These are phyloP conservation scores for Sander vitreus DNA, from an alignment of 2,113 vertebrate species.

Conservation along the genomic window DNA sequence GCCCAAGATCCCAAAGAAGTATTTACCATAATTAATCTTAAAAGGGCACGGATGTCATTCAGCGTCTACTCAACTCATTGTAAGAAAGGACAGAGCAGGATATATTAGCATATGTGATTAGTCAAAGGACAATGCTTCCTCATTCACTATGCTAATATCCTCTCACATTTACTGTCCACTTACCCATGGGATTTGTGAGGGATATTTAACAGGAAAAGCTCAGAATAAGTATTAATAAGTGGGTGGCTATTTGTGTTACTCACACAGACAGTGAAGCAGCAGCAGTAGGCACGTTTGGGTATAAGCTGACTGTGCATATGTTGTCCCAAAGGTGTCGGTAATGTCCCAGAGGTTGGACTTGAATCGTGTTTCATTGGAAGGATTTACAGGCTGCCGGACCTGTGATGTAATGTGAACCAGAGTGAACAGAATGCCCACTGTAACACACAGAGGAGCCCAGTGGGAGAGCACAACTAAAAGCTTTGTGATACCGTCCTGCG, in stretches of 20 bases:
- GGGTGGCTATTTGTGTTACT: conserved; percentile 17
- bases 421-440: conserved; percentile 62
- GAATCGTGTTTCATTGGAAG: conserved; percentile 69
- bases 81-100: conserved; percentile 71
- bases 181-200: conserved; percentile 47
- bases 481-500: conserved; percentile 57
- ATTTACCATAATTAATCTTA: conserved; percentile 67
- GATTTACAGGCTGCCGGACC: conserved; percentile 70
- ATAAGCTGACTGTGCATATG: conserved; percentile 49
- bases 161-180: conserved; percentile 56
- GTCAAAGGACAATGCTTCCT: conserved; percentile 73
- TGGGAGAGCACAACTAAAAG: conserved; percentile 67
- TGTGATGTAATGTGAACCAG: conserved; percentile 78
- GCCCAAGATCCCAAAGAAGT: conserved; percentile 14
- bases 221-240: conserved; percentile 42
- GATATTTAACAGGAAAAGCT: conserved; percentile 40
- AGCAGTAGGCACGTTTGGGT: conserved; percentile 25
- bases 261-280: conserved; percentile 11
- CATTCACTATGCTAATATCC: conserved; percentile 74
- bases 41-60: conserved; percentile 69
- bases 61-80: conserved; percentile 52
- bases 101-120: conserved; percentile 81
- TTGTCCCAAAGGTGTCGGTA: conserved; percentile 69
- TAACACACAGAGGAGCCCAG: conserved; percentile 45
- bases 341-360: conserved; percentile 61